These are phyloP conservation scores for Julus scanicus DNA, from an alignment of 2,888 invertebrate species.

Conservation along the genomic window DNA sequence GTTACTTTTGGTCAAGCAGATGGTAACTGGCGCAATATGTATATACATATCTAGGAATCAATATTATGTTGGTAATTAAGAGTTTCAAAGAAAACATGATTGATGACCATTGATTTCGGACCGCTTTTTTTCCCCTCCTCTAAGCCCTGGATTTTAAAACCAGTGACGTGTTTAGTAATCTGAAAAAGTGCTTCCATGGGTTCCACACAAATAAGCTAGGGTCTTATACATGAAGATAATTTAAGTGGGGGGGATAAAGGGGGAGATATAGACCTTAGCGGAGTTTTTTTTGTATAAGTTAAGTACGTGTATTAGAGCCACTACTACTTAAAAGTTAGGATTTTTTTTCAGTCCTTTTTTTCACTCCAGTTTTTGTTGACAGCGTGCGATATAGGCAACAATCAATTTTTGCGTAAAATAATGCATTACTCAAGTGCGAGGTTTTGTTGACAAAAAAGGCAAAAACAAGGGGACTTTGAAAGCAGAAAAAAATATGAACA, in stretches of 20 bases:
- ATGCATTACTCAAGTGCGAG: background rate
- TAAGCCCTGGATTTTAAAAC: conserved; percentile 27
- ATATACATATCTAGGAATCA: conserved; percentile 45
- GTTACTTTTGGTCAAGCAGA: conserved; percentile 35
- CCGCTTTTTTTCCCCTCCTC: background rate
- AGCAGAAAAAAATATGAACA: background rate
- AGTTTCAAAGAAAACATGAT: conserved; percentile 56
- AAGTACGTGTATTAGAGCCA: conserved; percentile 18
- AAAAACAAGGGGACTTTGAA: background rate
- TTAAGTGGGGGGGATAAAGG: background rate
- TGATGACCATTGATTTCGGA: conserved; percentile 56
- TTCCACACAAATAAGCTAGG: conserved; percentile 29
- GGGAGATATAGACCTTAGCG: background rate
- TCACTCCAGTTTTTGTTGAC: conserved; percentile 13
- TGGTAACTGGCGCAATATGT: conserved; percentile 9
- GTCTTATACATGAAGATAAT: conserved; percentile 25
- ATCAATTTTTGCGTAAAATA: conserved; percentile 39
- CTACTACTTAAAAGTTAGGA: conserved; percentile 24
- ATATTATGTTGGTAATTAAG: conserved; percentile 53
- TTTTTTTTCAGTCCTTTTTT: background rate
- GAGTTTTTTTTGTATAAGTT: background rate
- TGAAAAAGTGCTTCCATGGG: conserved; percentile 5
- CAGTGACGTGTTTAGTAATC: conserved; percentile 21
- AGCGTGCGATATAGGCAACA: conserved; percentile 8
- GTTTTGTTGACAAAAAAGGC: conserved; percentile 32